Conservation (phyloP, 1,140 invertebrate species). For the Acromyrmex echinatior region DNA sequence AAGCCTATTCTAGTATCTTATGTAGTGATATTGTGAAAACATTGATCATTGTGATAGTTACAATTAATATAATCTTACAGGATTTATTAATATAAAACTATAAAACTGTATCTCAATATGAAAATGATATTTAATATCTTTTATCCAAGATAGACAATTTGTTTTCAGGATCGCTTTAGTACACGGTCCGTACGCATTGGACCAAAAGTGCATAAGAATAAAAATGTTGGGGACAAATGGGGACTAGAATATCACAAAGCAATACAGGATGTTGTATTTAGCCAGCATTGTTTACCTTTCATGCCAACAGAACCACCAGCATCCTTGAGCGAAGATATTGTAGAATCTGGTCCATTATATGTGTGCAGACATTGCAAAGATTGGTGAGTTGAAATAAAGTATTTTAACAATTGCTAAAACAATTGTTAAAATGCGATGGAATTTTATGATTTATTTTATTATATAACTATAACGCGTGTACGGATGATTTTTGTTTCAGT, state of each 20-base stretch:
- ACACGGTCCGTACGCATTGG: background rate
- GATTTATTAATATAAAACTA: background rate
- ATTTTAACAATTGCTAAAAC: background rate
- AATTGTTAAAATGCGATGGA: background rate
- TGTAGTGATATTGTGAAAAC: background rate
- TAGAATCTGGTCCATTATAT: slow-evolving; percentile 64
- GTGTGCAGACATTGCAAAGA: slow-evolving; percentile 81
- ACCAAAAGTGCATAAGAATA: slow-evolving; percentile 77
- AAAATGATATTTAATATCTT: background rate
- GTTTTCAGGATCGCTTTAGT: slow-evolving; percentile 10
- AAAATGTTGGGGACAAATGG: slow-evolving; percentile 73
- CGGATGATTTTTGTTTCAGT: slow-evolving; percentile 70
- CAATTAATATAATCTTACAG: background rate
- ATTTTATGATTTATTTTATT: slow-evolving; percentile 14
- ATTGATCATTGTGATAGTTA: background rate
- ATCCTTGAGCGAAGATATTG: slow-evolving; percentile 66
- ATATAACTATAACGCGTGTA: background rate
- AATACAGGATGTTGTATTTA: slow-evolving; percentile 79
- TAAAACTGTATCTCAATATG: background rate
- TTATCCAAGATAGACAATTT: slow-evolving; percentile 4
- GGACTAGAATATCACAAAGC: slow-evolving; percentile 75
- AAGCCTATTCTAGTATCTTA: background rate
- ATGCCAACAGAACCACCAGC: slow-evolving; percentile 75
- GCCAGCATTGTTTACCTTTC: slow-evolving; percentile 72
- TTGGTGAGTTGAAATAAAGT: slow-evolving; percentile 73